These are phyloP conservation scores for Tineola bisselliella DNA, from an alignment of 2,888 invertebrate species.

Conservation along the genomic window DNA sequence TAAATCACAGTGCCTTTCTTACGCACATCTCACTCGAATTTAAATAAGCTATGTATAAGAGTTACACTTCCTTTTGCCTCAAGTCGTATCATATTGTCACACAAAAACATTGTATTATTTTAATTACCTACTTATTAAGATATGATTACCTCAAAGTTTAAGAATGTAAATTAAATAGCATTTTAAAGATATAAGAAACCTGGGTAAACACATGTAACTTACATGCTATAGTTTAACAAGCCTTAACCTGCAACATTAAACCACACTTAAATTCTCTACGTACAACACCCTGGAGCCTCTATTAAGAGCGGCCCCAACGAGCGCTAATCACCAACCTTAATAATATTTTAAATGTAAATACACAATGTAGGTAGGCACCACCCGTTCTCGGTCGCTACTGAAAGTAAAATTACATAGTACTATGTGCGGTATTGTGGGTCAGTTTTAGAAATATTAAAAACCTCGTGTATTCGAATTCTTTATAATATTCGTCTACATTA, in stretches of 20 bases:
- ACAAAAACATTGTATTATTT: not conserved
- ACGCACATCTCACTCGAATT: constrained; percentile 45
- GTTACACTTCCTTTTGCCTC: not conserved
- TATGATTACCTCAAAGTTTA: not conserved
- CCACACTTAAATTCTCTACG: not conserved
- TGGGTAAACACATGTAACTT: not conserved
- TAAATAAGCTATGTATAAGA: constrained; percentile 38
- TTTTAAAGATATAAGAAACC: not conserved
- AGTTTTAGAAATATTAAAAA: not conserved
- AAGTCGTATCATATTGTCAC: not conserved
- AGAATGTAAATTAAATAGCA: not conserved
- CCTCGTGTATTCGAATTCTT: not conserved
- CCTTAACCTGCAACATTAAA: not conserved
- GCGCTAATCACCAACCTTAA: constrained; percentile 5
- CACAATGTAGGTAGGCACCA: not conserved
- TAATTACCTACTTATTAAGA: not conserved
- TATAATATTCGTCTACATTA: not conserved
- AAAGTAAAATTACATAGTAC: not conserved
- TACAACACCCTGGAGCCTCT: constrained; percentile 1
- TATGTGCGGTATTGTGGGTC: not conserved
- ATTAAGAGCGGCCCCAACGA: constrained; percentile 5
- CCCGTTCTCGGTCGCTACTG: not conserved
- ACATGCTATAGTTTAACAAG: not conserved
- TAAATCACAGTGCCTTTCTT: constrained; percentile 37
- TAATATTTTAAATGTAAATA: constrained; percentile 6